A percentile compares a stretch with the other conserved stretches of the same genome.
phyloP scores from a whole-genome alignment of 2,797 vertebrate species.

The Melanotaenia pygmaea region DNA sequence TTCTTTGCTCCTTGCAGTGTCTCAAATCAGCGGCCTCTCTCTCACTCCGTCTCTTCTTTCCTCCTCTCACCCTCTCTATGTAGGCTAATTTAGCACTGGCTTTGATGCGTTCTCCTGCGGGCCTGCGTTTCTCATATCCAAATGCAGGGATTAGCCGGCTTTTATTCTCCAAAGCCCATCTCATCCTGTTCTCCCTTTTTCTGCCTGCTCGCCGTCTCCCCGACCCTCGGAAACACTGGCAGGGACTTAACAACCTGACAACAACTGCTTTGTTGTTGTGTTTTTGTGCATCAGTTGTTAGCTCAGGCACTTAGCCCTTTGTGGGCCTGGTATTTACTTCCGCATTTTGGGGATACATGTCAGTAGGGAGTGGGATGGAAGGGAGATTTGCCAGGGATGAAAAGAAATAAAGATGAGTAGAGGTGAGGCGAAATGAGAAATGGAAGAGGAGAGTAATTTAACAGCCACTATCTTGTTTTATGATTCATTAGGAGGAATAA shows the following conservation, averaged over 20 bases:
- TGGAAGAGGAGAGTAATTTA: constrained; percentile 62
- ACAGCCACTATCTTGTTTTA: constrained; percentile 80
- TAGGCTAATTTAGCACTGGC: constrained; percentile 86
- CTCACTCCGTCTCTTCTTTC: constrained; percentile 64
- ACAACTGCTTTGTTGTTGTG: constrained; percentile 79
- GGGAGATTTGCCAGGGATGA: constrained; percentile 68
- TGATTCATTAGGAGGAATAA: constrained; percentile 86
- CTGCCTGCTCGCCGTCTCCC: constrained; percentile 74
- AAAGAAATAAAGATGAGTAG: constrained; percentile 58
- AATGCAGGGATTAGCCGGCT: constrained; percentile 87
- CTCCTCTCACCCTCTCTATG: constrained; percentile 73
- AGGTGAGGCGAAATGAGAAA: constrained; percentile 50
- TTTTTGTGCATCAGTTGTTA: constrained; percentile 81
- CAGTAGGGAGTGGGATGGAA: constrained; percentile 55
- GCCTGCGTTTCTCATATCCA: constrained; percentile 89
- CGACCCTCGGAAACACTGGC: constrained; percentile 79
- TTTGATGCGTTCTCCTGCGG: constrained; percentile 87
- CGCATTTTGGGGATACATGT: constrained; percentile 65
- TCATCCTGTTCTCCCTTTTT: constrained; percentile 83
- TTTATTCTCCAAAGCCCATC: constrained; percentile 88
- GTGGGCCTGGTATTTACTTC: constrained; percentile 65
- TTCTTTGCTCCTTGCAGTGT: constrained; percentile 82
- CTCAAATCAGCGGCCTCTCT: constrained; percentile 79
- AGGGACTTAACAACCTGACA: constrained; percentile 81
- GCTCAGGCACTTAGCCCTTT: constrained; percentile 77